Evolutionary conservation across 1,140 invertebrate species (phyloP), one percentile per base, ranked within the genome.

Genomic region (Drosophila truncata): DNA sequence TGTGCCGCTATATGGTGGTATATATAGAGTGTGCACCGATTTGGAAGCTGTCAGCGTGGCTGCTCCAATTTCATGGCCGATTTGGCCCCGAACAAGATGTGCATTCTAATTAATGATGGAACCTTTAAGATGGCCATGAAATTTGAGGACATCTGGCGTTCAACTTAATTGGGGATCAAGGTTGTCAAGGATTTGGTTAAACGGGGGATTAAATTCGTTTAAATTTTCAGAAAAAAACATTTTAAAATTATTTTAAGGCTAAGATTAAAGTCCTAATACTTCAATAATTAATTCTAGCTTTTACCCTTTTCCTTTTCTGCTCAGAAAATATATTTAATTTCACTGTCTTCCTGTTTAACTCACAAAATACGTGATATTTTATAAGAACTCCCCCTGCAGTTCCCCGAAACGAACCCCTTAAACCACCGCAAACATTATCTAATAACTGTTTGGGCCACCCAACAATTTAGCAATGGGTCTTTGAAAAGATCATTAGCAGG

Each of bases 21-120:
- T 18, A 14, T 57, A 29, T 57, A 18, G 79, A 14, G 79, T 69
- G 80, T 70, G 73, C 80, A 87, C 46, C 64, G 84, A 90, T 75
- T 90, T 81, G 84, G 85, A 88, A 88, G 78, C 84, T 88, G 84
- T 88, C 84, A 84, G 58, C 85, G 82, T 64, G 78, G 66, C 78
- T 88, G 84, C 84, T 88, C 84, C 84, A 90, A 88, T 88, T 88
- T 88, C 84, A 88, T 84, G 84, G 84, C 59, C 81, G 80, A 88
- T 88, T 88, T 88, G 65, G 58, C 41, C 54, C 14, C 4, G 31
- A 23, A n/a, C n/a, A n/a, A 10, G 74, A 84, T 16, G 85, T 88
- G 80, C 80, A 80, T 69, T 81, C 81, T 84, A 88, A 88, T 88
- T 88, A 78, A 87, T 74, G 69, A 81, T 64, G 37, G 74, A 60